A percentile compares a stretch with the other conserved stretches of the same genome.
Conservation (phyloP, 2,113 vertebrate species). For the Zosterops japonicus region DNA sequence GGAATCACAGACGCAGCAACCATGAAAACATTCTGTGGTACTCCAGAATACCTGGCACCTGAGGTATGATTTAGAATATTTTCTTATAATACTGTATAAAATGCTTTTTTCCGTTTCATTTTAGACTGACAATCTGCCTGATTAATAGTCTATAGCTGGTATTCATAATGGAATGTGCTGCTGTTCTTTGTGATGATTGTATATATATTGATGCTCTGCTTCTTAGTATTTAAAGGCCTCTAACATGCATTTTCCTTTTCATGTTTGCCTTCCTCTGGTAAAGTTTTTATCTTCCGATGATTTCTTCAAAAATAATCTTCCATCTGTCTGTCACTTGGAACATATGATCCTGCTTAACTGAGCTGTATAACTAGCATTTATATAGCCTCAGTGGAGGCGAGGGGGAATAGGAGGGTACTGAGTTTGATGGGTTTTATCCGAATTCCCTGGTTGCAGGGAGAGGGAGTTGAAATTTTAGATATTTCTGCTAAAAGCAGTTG, state of each 20-base stretch:
- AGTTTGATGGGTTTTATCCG: neutral
- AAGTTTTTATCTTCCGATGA: neutral
- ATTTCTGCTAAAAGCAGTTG: neutral
- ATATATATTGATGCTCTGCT: neutral
- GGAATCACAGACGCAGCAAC: slow-evolving; percentile 98
- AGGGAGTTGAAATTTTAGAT: neutral
- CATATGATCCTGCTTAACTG: slow-evolving; percentile 37
- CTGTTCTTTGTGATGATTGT: neutral
- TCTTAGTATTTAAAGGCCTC: neutral
- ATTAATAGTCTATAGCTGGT: neutral
- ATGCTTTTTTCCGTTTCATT: neutral
- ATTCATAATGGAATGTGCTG: neutral
- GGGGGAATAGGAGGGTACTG: neutral
- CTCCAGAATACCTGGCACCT: slow-evolving; percentile 94
- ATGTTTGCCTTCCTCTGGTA: slow-evolving; percentile 12
- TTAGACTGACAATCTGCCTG: neutral
- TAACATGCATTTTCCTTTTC: neutral
- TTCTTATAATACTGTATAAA: neutral
- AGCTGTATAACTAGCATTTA: slow-evolving; percentile 1
- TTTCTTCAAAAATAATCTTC: slow-evolving; percentile 60
- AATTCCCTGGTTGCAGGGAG: neutral
- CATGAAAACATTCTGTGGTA: slow-evolving; percentile 99
- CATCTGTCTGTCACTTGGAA: slow-evolving; percentile 57
- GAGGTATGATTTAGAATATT: slow-evolving; percentile 81
- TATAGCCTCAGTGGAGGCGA: slow-evolving; percentile 32